Conservation (phyloP, 2,113 vertebrate species). For the Pygoscelis antarcticus region DNA sequence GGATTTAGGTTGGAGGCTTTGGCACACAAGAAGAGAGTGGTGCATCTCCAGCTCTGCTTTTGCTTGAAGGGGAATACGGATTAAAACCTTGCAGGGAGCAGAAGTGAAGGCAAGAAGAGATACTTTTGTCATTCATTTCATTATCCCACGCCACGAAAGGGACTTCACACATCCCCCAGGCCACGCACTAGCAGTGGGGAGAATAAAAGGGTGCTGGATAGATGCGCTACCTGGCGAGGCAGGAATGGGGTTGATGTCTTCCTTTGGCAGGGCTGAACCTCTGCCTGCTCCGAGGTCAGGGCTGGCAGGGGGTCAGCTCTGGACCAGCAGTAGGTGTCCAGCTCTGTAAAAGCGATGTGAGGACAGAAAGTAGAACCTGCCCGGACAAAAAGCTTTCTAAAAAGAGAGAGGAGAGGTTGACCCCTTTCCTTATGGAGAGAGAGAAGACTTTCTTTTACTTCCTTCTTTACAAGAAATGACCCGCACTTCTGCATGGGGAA, state of each 20-base stretch:
- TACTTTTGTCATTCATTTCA: neutral
- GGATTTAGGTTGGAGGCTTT: slow-evolving; percentile 10
- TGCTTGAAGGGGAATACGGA: neutral
- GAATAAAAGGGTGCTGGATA: neutral
- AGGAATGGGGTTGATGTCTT: neutral
- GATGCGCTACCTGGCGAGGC: rapidly evolving
- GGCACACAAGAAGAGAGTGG: neutral
- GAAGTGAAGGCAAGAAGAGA: neutral
- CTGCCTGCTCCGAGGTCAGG: neutral
- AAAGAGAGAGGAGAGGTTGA: neutral
- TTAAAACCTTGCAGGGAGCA: neutral
- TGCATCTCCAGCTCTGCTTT: neutral
- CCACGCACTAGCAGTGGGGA: rapidly evolving
- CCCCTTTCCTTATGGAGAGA: neutral
- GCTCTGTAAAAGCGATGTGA: neutral
- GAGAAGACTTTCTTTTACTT: neutral
- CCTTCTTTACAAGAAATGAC: neutral
- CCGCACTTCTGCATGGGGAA: neutral
- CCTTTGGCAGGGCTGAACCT: neutral
- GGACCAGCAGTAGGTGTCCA: neutral
- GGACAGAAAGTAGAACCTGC: neutral
- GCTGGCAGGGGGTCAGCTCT: neutral
- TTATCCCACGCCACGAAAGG: neutral
- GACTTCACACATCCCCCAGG: neutral
- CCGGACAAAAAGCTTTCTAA: neutral